Conservation (phyloP, 2,888 invertebrate species). For the Altica lythri region DNA sequence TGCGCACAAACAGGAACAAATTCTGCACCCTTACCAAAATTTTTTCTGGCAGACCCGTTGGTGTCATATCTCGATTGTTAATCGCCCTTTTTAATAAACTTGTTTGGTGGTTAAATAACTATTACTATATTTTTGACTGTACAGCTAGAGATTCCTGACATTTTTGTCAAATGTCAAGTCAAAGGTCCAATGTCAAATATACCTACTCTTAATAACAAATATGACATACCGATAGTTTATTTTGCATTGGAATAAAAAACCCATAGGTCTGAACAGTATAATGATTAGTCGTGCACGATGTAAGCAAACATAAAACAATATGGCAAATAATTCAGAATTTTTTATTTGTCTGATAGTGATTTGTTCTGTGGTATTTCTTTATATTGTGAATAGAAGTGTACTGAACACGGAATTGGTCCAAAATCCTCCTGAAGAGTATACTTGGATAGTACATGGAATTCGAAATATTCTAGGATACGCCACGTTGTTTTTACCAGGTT, state of each 20-base stretch:
- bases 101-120: too few species aligned
- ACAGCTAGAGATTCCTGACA: too few species aligned
- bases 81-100: too few species aligned
- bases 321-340: conserved; percentile 56
- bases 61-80: too few species aligned
- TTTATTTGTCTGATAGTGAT: conserved; percentile 47
- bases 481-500: conserved; percentile 86
- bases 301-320: conserved; percentile 24
- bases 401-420: conserved; percentile 53
- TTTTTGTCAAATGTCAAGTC: too few species aligned
- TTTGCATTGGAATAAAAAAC: not conserved
- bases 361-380: conserved; percentile 37
- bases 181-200: too few species aligned
- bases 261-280: not conserved
- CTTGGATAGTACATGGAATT: conserved; percentile 77
- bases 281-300: not conserved
- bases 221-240: too few species aligned
- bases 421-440: conserved; percentile 61
- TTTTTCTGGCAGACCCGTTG: too few species aligned
- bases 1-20: too few species aligned
- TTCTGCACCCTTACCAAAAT: too few species aligned
- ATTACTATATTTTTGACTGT: too few species aligned
- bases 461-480: conserved; percentile 87
- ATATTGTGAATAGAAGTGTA: conserved; percentile 49
- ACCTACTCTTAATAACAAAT: too few species aligned